Conservation (phyloP, 1,140 invertebrate genomes). For the Cotesia glomerata region DNA sequence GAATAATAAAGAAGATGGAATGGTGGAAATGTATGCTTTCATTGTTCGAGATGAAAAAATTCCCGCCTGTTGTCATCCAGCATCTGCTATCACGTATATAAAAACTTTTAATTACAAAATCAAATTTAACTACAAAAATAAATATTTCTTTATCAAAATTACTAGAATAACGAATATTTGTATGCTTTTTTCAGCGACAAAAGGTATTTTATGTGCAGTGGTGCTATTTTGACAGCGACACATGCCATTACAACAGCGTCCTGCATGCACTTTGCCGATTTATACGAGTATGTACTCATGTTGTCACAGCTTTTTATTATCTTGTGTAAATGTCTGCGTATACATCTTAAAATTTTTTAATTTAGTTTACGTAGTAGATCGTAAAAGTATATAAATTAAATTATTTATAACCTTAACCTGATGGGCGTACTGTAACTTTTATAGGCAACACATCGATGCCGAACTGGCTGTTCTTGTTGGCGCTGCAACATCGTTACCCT, state of each 20-base stretch:
- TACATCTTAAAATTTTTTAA: neutral
- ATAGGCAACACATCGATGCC: slow-evolving; percentile 35
- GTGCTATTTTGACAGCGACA: slow-evolving; percentile 29
- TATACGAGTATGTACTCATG: slow-evolving; percentile 37
- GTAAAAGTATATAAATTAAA: neutral
- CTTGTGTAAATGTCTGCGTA: neutral
- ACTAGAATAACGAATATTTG: neutral
- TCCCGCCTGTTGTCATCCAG: slow-evolving; percentile 28
- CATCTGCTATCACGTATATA: slow-evolving; percentile 36
- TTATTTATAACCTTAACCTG: slow-evolving; percentile 1
- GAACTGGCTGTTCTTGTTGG: slow-evolving; percentile 36
- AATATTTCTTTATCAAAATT: neutral
- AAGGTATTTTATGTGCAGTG: slow-evolving; percentile 42
- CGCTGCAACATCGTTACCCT: slow-evolving; percentile 15
- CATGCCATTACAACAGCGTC: slow-evolving; percentile 39
- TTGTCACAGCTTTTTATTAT: neutral
- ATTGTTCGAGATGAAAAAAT: slow-evolving; percentile 39
- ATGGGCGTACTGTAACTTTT: neutral
- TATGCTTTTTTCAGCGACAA: slow-evolving; percentile 29
- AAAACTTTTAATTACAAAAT: neutral
- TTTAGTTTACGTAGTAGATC: neutral
- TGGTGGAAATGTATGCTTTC: slow-evolving; percentile 40
- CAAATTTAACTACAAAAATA: too few relatives aligned
- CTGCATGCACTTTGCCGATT: slow-evolving; percentile 37
- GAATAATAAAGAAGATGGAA: slow-evolving; percentile 15